Percentiles rank a stretch among this genome's conserved stretches.
Evolutionary conservation across 2,113 vertebrate genomes (phyloP).

Genomic region (Scartelaos histophorus): DNA sequence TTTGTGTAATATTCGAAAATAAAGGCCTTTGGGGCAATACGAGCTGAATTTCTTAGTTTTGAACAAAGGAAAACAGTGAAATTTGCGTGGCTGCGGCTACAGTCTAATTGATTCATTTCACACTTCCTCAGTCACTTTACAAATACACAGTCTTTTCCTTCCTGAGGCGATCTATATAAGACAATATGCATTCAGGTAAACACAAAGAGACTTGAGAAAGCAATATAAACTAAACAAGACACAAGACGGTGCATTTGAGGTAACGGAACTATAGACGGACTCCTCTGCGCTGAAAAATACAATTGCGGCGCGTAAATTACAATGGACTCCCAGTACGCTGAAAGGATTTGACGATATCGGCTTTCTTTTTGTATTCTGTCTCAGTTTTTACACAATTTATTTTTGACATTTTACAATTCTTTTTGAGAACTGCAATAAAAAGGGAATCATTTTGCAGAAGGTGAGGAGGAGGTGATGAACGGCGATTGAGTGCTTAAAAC

Average conservation of each 20-base stretch:
- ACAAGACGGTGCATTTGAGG: conserved; percentile 5
- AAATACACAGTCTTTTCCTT: conserved; percentile 6
- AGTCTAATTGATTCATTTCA: conserved; percentile 55
- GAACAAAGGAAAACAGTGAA: conserved; percentile 31
- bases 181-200: conserved; percentile 35
- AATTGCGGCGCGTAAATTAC: not conserved
- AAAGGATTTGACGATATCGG: not conserved
- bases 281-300: not conserved
- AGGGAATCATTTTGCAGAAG: not conserved
- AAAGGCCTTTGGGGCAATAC: conserved; percentile 39
- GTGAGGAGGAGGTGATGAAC: not conserved
- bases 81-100: conserved; percentile 29
- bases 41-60: conserved; percentile 37
- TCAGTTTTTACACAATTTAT: not conserved
- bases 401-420: not conserved
- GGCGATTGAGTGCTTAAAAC: not conserved
- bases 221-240: conserved; percentile 12
- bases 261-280: not conserved
- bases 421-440: not conserved
- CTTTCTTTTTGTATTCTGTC: not conserved
- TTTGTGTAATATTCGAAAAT: conserved; percentile 40
- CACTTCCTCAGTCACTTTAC: conserved; percentile 31
- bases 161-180: conserved; percentile 17
- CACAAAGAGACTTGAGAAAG: conserved; percentile 13
- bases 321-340: not conserved